Conservation (phyloP, 2,888 invertebrate species). For the Calephelis perditalis region DNA sequence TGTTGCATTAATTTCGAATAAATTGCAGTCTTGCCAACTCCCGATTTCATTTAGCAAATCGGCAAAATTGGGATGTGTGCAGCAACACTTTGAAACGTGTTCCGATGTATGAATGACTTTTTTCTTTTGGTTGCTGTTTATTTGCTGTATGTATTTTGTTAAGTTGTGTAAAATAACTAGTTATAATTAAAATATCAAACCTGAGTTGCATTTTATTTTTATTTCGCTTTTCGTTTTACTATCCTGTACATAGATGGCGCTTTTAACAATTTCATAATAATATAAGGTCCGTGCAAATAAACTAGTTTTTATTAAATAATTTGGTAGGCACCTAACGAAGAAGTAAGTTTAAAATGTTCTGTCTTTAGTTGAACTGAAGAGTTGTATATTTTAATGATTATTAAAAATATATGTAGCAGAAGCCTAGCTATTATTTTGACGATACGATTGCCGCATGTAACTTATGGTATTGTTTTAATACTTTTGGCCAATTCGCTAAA, state of each 20-base stretch:
- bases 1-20: slow-evolving; percentile 18
- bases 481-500: too few relatives aligned
- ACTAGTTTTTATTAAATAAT: neutral
- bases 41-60: slow-evolving; percentile 16
- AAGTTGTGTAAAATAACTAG: slow-evolving; percentile 78
- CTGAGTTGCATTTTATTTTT: slow-evolving; percentile 64
- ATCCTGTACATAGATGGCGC: slow-evolving; percentile 42
- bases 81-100: slow-evolving; percentile 28
- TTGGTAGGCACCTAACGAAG: too few relatives aligned
- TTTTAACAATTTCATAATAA: slow-evolving; percentile 9
- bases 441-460: too few relatives aligned
- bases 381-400: too few relatives aligned
- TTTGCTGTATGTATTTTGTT: slow-evolving; percentile 76
- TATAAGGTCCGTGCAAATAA: neutral
- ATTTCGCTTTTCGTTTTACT: slow-evolving; percentile 40
- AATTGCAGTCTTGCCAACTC: slow-evolving; percentile 32
- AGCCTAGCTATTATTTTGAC: too few relatives aligned
- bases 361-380: too few relatives aligned
- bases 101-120: slow-evolving; percentile 54
- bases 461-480: too few relatives aligned
- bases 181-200: slow-evolving; percentile 68
- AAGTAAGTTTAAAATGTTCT: too few relatives aligned
- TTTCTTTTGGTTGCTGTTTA: slow-evolving; percentile 69
- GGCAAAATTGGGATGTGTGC: slow-evolving; percentile 20
- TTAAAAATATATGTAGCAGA: too few relatives aligned